Evolutionary conservation across 2,888 invertebrate genomes (phyloP), one percentile per base, ranked within the genome.

Genomic region (Drosophila parthenogenetica): DNA sequence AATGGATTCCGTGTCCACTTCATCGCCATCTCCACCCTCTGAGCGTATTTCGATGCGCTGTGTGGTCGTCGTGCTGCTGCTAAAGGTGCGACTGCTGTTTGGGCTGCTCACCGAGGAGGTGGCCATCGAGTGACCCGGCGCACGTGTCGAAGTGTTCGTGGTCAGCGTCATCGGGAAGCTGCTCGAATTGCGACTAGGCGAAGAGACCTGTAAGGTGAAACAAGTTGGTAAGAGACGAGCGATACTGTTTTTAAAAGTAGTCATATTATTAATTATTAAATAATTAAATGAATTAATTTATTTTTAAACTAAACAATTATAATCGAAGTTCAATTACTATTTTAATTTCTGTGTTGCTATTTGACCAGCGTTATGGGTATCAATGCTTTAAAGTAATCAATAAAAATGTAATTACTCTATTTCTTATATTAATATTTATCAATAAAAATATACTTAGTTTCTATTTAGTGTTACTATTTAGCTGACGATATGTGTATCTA

Each of bases 11-110:
- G 73, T 75, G 13, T 88, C 87, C 51, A 86, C 70, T 14, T 81
- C 79, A 3, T 75, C 77, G 1, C 71, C 76, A 29, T 10, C 43
- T 29, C 17, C 71, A 0, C 77, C 83, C 40, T 83, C 89, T 2
- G 81, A 73, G 22, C 90, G 90, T 62, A 92, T 90, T 54, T 91
- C 89, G 0, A 90, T 90, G 73, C 85, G 88, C 45, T 90, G 75
- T 25, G 90, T 89, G 13, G 87, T 87, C 0, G 83, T 80, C n/a
- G 84, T 91, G 55, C 71, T 81, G 51, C 89, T 89, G 55, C 81
- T 90, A 19, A 45, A 77, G 2, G 71, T 81, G 1, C 88, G 89
- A 40, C 59, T 78, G 13, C 75, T 81, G n/a, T 79, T 82, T 3
- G 87, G 70, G 39, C 89, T 91, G 62, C 87, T 87, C 46, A 89